Evolutionary conservation across 2,888 invertebrate genomes (phyloP), one percentile per base, ranked within the genome.

Genomic region (Patella caerulea): DNA sequence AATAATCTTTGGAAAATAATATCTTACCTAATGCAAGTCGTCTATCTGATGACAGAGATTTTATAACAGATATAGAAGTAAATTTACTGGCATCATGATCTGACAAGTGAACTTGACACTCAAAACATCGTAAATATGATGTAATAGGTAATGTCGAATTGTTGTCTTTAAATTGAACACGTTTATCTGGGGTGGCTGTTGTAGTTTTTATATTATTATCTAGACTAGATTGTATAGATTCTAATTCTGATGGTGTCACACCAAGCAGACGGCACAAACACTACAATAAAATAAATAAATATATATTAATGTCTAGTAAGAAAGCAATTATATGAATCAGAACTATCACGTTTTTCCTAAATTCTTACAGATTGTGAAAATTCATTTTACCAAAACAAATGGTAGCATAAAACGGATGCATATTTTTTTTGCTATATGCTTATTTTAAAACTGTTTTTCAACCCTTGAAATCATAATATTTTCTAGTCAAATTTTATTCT

Each of bases 41-140:
- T 73, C 84, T 86, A 12, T 88, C 88, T 29, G 87, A 86, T 54
- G 86, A 79, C n/a, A 87, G 73, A 24, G 83, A 84, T 74, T 84
- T 86, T 72, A 82, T 81, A 73, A 89, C 77, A 52, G 83, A 79
- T 77, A 86, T 81, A 73, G 78, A 72, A 56, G 76, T 56, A 11
- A 75, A 59, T 19, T 79, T 78, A 24, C 70, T 79, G 19, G 78
- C 55, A 12, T 82, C 83, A n/a, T 79, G 78, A 55, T 78, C 83
- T 52, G 77, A 71, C 55, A 78, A 72, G 79, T 85, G 86, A 72
- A 86, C 78, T 52, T 85, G 85, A 76, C 88, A 90, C 5, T 86
- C 84, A 78, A 91, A 90, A 78, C 90, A 89, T 76, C 85, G 84
- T 12, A 90, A 86, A 77, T 89, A 91, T 14, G 84, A 86, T 14